A percentile compares a stretch with the other conserved stretches of the same genome.
These are phyloP conservation scores for Drosophila athabasca DNA, from an alignment of 1,140 invertebrate species.

Conservation along the genomic window DNA sequence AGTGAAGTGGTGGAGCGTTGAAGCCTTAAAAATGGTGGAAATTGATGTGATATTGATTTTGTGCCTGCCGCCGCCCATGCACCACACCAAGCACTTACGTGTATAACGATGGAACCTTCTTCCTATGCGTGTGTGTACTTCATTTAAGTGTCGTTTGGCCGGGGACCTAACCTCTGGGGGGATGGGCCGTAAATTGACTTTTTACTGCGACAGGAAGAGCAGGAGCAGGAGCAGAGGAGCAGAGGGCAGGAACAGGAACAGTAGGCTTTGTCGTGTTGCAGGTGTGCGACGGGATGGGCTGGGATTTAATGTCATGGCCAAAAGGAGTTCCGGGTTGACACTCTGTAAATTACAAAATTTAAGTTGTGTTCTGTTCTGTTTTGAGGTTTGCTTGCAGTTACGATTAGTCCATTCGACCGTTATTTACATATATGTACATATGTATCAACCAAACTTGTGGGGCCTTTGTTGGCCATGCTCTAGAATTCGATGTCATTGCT, in stretches of 20 bases:
- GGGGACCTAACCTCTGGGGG: conserved; percentile 22
- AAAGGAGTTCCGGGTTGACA: conserved; percentile 19
- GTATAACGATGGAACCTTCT: conserved; percentile 7
- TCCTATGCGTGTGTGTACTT: conserved; percentile 40
- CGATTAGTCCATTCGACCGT: conserved; percentile 15
- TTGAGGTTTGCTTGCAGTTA: conserved; percentile 23
- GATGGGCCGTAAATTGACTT: conserved; percentile 47
- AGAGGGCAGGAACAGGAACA: neutral
- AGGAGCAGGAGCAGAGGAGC: conserved; percentile 9
- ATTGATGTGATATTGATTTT: conserved; percentile 74
- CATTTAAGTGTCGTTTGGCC: conserved; percentile 61
- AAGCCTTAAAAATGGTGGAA: conserved; percentile 69
- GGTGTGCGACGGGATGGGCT: conserved; percentile 20
- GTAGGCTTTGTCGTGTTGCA: conserved; percentile 15
- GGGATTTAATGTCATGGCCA: conserved; percentile 42
- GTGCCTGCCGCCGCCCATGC: conserved; percentile 2
- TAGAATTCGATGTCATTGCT: conserved; percentile 25
- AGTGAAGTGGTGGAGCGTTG: conserved; percentile 5
- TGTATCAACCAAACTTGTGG: conserved; percentile 19
- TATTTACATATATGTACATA: conserved; percentile 14
- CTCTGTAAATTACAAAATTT: conserved; percentile 45
- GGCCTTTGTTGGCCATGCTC: conserved; percentile 28
- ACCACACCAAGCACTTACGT: conserved; percentile 6
- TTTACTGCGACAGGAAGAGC: conserved; percentile 1
- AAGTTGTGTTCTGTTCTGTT: conserved; percentile 34